These are phyloP conservation scores for Bergia sp. DNA, from an alignment of 92 coral and sea anemone genomes.

Conservation along the genomic window DNA sequence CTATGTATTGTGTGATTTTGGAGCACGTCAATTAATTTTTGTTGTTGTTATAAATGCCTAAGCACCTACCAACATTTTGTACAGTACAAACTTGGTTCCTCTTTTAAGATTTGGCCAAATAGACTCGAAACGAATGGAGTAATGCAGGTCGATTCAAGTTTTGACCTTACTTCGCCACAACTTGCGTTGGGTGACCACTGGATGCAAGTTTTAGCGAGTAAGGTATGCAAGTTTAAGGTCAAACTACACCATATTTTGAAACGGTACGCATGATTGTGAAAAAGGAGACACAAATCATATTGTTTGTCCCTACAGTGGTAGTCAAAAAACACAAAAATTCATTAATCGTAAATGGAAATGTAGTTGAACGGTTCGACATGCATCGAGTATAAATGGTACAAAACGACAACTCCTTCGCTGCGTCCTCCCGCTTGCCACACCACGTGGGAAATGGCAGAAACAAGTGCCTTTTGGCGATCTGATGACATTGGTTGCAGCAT, in stretches of 20 bases:
- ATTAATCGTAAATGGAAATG: not conserved
- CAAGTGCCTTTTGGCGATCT: conserved; percentile 75
- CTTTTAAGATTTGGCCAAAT: not conserved
- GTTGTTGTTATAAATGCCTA: too few relatives aligned
- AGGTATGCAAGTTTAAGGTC: too few relatives aligned
- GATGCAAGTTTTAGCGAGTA: too few relatives aligned
- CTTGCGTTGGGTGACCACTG: not conserved
- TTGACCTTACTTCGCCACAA: not conserved
- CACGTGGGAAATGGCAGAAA: conserved; percentile 71
- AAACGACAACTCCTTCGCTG: conserved; percentile 56
- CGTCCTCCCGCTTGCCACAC: conserved; percentile 83
- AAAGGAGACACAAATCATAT: not conserved
- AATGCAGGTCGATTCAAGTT: not conserved
- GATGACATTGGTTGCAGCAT: conserved; percentile 70
- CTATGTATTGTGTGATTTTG: not conserved
- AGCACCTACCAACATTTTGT: too few relatives aligned
- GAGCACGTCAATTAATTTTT: not conserved
- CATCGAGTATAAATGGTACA: conserved; percentile 50
- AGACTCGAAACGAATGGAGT: not conserved
- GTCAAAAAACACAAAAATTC: not conserved
- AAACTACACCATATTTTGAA: not conserved
- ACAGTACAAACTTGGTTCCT: not conserved
- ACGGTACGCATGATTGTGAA: too few relatives aligned
- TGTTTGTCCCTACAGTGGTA: not conserved
- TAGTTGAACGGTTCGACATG: not conserved